Base-by-base conservation (phyloP, 2,113 vertebrate genomes). In the Gymnobelideus leadbeateri region DNA sequence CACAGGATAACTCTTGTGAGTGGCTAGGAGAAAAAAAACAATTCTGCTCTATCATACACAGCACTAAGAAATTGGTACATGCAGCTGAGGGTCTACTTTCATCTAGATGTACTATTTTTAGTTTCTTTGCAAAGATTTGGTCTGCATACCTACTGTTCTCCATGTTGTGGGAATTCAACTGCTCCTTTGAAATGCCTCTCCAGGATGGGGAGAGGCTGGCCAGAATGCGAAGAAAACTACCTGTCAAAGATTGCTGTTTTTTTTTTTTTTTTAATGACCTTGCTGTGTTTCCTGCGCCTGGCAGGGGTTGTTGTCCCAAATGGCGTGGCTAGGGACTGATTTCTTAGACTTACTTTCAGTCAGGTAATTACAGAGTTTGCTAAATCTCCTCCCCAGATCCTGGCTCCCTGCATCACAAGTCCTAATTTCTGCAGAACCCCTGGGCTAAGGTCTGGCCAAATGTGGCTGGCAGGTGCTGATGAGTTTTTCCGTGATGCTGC, bases 1-100 rank as follows among this genome's bases (percentile, higher is more conserved):
- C 94, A 91, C 89, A 94, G 95, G 94, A 91, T 53, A 94, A 90
- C 94, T 91, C 95, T 93, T 94, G 57, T 50, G 52, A 96, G 89
- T 37, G 95, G 90, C 92, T 96, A 90, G 91, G 93, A 97, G 93
- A 95, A 96, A 52, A 43, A 43, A 43, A 90, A 1, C 55, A 14
- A 9, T 52, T 0, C 0, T 14, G 77, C 93, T 51, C 0, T 1
- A 7, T 89, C 97, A 94, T 94, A 95, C 77, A 92, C 89, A 21
- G 51, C 55, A 55, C 51, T 57, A 8, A 96, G 95, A 93, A 61
- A 55, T 31, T 49, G 93, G 68, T 93, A 96, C 96, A 94, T 95
- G 96, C 1, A 0, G 89, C 95, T 95, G 90, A 92, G 89, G 91
- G 84, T 95, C 95, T 96, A 90, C 91, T 96, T 95, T 92, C 90